These are phyloP conservation scores for Oscheius sp. DNA, from an alignment of 2,888 invertebrate genomes.

Conservation along the genomic window DNA sequence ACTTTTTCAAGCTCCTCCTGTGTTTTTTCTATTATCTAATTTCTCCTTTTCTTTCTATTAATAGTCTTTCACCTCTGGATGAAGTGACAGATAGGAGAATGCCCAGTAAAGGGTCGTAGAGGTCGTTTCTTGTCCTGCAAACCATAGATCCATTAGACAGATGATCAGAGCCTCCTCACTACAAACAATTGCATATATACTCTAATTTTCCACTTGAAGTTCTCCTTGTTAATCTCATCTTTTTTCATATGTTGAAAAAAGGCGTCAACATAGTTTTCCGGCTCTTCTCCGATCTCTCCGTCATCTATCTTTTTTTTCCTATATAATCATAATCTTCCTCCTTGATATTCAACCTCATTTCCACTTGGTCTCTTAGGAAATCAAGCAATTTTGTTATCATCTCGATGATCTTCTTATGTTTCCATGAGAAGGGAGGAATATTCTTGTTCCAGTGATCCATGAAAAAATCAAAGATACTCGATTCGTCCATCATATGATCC, in stretches of 20 bases:
- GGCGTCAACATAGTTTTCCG: slow-evolving; percentile 15
- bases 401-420: background rate
- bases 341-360: background rate
- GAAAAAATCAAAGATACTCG: slow-evolving; percentile 6
- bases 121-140: slow-evolving; percentile 17
- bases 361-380: slow-evolving; percentile 8
- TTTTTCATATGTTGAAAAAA: slow-evolving; percentile 9
- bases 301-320: slow-evolving; percentile 6
- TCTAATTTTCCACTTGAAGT: slow-evolving; percentile 4
- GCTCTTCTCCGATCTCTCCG: slow-evolving; percentile 7
- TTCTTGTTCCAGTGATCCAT: slow-evolving; percentile 2
- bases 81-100: background rate
- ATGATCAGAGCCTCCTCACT: slow-evolving; percentile 5
- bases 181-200: background rate
- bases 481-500: slow-evolving; percentile 13
- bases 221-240: background rate
- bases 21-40: background rate
- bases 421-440: background rate
- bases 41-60: background rate
- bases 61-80: background rate
- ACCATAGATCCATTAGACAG: slow-evolving; percentile 13
- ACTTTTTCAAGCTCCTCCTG: slow-evolving; percentile 9
- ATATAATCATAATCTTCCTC: background rate
- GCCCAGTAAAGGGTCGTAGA: slow-evolving; percentile 14
- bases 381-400: background rate